A percentile compares a stretch with the other conserved stretches of the same genome.
These are phyloP conservation scores for Callocephalon fimbriatum DNA, from an alignment of 2,113 vertebrate genomes.

Conservation along the genomic window DNA sequence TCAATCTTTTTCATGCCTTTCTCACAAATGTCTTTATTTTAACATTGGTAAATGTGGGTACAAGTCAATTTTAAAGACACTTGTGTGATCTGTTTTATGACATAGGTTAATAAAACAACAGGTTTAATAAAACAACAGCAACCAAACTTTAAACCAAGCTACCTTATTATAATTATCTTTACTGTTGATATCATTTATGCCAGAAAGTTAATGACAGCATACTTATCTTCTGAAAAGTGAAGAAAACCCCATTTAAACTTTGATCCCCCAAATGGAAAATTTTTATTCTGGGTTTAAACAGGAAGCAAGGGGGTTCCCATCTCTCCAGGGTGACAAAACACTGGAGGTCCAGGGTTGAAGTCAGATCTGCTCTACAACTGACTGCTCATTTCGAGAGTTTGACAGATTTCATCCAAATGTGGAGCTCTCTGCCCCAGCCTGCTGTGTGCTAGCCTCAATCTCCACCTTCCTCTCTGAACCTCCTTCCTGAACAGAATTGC, in stretches of 20 bases:
- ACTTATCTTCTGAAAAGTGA: background rate
- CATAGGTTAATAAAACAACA: background rate
- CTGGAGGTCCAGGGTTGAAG: background rate
- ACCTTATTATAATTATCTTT: background rate
- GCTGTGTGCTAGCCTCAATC: rapidly evolving
- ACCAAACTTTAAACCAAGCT: background rate
- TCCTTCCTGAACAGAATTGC: background rate
- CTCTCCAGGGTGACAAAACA: background rate
- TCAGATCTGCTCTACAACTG: background rate
- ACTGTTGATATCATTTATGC: background rate
- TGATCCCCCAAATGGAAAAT: background rate
- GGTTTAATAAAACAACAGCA: background rate
- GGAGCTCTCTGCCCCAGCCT: rapidly evolving
- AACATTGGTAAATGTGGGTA: background rate
- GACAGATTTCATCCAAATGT: background rate
- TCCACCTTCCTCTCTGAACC: background rate
- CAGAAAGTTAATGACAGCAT: background rate
- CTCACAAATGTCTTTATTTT: background rate
- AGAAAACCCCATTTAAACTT: background rate
- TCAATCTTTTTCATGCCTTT: background rate
- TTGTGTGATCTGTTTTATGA: background rate
- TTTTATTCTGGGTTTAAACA: background rate
- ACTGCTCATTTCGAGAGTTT: background rate
- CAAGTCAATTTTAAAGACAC: rapidly evolving
- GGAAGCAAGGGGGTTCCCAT: rapidly evolving